Percentiles rank a stretch among this genome's conserved stretches.
Evolutionary conservation across 2,113 vertebrate species (phyloP).

Genomic region (Hippocampus comes): DNA sequence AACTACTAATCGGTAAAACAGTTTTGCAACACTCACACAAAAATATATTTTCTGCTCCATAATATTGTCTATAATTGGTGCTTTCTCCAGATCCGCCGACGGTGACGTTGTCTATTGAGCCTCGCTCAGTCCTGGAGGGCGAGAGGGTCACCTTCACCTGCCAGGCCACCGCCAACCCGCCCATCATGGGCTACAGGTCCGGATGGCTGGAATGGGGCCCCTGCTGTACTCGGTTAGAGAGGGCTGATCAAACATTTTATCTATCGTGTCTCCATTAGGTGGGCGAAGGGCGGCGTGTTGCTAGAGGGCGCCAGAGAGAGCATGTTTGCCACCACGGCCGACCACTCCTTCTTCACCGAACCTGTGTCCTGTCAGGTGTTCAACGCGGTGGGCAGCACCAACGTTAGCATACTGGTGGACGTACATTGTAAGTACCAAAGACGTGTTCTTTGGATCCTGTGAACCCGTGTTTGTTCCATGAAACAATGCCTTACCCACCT

Average conservation of each 20-base stretch:
- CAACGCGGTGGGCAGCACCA: slow-evolving; percentile 93
- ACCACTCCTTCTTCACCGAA: slow-evolving; percentile 95
- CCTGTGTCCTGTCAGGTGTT: slow-evolving; percentile 94
- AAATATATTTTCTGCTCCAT: background rate
- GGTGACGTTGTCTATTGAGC: slow-evolving; percentile 88
- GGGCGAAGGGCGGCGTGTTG: slow-evolving; percentile 87
- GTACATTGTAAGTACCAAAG: slow-evolving; percentile 84
- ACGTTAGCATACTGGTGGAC: slow-evolving; percentile 94
- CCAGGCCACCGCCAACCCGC: slow-evolving; percentile 87
- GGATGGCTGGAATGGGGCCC: slow-evolving; percentile 8
- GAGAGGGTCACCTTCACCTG: slow-evolving; percentile 91
- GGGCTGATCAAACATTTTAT: background rate
- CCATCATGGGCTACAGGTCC: slow-evolving; percentile 91
- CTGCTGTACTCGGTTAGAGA: background rate
- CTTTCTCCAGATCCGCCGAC: slow-evolving; percentile 82
- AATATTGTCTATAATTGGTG: background rate
- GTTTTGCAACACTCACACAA: too few relatives aligned
- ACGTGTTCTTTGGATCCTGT: background rate
- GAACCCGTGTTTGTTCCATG: background rate
- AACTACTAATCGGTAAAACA: too few relatives aligned
- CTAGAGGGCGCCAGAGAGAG: slow-evolving; percentile 85
- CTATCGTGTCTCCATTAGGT: slow-evolving; percentile 65
- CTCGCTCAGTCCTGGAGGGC: slow-evolving; percentile 88
- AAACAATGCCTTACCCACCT: too few relatives aligned
- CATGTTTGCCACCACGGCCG: slow-evolving; percentile 85